Evolutionary conservation across 2,797 vertebrate species (phyloP).

Genomic region (Sandelia bainsii): DNA sequence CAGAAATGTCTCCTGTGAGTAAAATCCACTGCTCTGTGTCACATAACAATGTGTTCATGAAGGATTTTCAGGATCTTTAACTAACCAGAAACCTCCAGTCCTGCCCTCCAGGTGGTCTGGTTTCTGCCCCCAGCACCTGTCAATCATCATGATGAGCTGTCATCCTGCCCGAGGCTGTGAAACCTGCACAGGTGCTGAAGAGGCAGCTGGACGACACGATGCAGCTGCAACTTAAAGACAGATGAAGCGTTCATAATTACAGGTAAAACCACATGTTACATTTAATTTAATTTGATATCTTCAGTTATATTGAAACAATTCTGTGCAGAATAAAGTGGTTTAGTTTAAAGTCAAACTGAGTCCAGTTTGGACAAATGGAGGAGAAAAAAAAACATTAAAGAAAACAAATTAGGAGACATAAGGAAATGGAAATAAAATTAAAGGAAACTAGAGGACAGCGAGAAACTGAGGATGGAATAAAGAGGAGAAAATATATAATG

Average conservation of each 20-base stretch:
- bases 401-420: no score
- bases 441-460: not conserved
- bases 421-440: no score
- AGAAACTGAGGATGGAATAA: no score
- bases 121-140: constrained; percentile 13
- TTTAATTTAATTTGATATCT: not conserved
- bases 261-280: not conserved
- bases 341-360: no score
- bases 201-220: not conserved
- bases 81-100: not conserved
- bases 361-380: no score
- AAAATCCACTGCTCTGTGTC: no score
- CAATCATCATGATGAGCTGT: not conserved
- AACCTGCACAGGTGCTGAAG: not conserved
- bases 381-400: no score
- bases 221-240: not conserved
- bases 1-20: no score
- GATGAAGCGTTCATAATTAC: not conserved
- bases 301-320: not conserved
- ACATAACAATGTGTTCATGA: no score
- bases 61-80: no score
- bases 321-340: not conserved
- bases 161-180: not conserved
- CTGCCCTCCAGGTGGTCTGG: not conserved
- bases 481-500: no score